A percentile compares a stretch with the other conserved stretches of the same genome.
phyloP scores from a whole-genome alignment of 1,140 invertebrate species.

The Agrilus planipennis region DNA sequence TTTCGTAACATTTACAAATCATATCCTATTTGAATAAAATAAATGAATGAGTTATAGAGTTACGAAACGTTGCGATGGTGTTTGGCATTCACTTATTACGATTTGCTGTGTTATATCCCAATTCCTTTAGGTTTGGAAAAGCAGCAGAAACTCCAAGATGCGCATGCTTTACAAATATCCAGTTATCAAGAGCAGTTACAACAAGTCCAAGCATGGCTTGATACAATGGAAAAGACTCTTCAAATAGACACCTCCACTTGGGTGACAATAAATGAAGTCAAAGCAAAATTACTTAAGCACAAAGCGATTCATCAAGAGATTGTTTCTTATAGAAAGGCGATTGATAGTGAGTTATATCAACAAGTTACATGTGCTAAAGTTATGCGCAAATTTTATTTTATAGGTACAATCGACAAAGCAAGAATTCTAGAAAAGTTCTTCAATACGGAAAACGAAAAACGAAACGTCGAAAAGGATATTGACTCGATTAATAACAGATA shows the following conservation, averaged over 20 bases:
- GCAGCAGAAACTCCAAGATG: conserved; percentile 73
- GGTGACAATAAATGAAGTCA: conserved; percentile 71
- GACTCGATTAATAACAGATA: conserved; percentile 62
- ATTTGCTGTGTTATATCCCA: too few species aligned
- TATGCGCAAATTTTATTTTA: conserved; percentile 4
- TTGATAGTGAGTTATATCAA: conserved; percentile 49
- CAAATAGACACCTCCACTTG: conserved; percentile 59
- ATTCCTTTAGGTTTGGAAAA: conserved; percentile 48
- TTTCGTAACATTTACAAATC: conserved; percentile 1
- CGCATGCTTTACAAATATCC: conserved; percentile 69
- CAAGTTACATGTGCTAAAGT: conserved; percentile 13
- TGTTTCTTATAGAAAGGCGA: conserved; percentile 72
- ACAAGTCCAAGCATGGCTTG: conserved; percentile 74
- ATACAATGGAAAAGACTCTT: conserved; percentile 70
- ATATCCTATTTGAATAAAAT: too few species aligned
- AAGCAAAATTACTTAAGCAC: conserved; percentile 74
- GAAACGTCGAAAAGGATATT: conserved; percentile 53
- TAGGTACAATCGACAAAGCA: conserved; percentile 69
- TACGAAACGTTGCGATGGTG: too few species aligned
- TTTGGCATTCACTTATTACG: too few species aligned
- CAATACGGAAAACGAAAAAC: conserved; percentile 46
- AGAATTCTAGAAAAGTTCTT: conserved; percentile 49
- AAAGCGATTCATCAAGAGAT: conserved; percentile 85
- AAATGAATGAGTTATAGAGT: too few species aligned
- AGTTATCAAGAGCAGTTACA: conserved; percentile 77